phyloP scores from a whole-genome alignment of 2,888 invertebrate genomes.

The Scaptomyza cyrtandrae region DNA sequence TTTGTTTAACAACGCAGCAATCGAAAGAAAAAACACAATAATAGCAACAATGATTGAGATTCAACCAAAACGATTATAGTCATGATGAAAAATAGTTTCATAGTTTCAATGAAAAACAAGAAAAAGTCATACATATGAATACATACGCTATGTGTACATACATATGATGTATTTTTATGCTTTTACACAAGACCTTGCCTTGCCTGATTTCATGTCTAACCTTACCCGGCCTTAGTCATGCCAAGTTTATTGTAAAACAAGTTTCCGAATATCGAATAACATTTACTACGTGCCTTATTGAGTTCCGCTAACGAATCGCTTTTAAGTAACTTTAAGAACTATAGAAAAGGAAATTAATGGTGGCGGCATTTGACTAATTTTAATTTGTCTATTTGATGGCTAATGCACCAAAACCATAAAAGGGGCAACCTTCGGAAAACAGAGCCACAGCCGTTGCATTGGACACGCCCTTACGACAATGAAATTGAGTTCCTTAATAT shows the following conservation, averaged over 20 bases:
- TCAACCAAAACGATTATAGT: constrained; percentile 49
- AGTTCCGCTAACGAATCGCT: constrained; percentile 58
- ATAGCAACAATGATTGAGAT: constrained; percentile 46
- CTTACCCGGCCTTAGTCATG: constrained; percentile 57
- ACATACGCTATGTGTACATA: too few species aligned
- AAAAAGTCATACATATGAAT: constrained; percentile 5
- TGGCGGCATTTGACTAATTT: constrained; percentile 47
- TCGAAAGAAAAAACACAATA: constrained; percentile 21
- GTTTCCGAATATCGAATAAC: constrained; percentile 64
- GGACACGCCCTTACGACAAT: constrained; percentile 59
- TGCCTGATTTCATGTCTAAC: constrained; percentile 42
- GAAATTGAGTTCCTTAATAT: constrained; percentile 58
- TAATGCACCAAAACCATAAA: constrained; percentile 30
- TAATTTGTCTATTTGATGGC: constrained; percentile 22
- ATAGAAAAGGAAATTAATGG: constrained; percentile 28
- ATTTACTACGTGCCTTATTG: constrained; percentile 39
- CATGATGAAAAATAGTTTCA: constrained; percentile 55
- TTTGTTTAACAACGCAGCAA: constrained; percentile 63
- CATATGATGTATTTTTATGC: neutral
- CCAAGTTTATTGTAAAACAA: constrained; percentile 63
- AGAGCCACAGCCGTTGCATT: constrained; percentile 25
- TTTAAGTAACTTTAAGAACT: constrained; percentile 37
- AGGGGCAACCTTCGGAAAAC: neutral
- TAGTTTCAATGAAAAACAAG: constrained; percentile 22
- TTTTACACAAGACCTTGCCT: constrained; percentile 19